A percentile compares a stretch with the other conserved stretches of the same genome.
phyloP scores from a whole-genome alignment of 2,888 invertebrate genomes.

The Andrena hattorfiana region DNA sequence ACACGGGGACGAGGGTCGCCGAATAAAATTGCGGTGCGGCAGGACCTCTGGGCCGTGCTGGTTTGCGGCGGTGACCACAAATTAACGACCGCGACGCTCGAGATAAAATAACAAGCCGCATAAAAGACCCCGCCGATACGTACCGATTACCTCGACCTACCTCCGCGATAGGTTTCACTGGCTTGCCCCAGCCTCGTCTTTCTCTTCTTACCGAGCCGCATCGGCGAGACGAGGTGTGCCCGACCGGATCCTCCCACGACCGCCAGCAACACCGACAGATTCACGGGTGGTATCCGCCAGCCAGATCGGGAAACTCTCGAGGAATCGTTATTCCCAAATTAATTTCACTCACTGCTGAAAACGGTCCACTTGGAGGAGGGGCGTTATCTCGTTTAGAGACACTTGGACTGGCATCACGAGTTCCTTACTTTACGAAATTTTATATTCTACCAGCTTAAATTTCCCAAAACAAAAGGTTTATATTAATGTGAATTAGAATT shows the following conservation, averaged over 20 bases:
- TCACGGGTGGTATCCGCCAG: background rate
- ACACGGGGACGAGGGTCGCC: conserved; percentile 63
- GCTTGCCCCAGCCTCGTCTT: background rate
- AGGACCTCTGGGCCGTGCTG: conserved; percentile 38
- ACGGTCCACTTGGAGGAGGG: no score
- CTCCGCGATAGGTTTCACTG: conserved; percentile 61
- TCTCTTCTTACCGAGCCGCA: background rate
- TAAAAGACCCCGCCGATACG: conserved; percentile 69
- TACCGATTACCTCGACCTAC: conserved; percentile 74
- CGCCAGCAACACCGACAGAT: conserved; percentile 24
- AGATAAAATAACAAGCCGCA: conserved; percentile 74
- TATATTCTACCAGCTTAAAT: no score
- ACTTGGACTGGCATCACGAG: no score
- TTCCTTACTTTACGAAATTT: no score
- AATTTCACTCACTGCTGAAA: conserved; percentile 4
- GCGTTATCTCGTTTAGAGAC: no score
- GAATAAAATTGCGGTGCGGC: conserved; percentile 68
- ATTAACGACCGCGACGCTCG: conserved; percentile 74
- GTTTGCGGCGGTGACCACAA: conserved; percentile 68
- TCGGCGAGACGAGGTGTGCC: conserved; percentile 44
- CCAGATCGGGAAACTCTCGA: conserved; percentile 10
- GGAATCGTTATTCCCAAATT: background rate
- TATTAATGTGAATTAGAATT: no score
- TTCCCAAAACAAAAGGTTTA: no score
- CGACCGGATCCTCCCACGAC: conserved; percentile 66